Evolutionary conservation across 2,113 vertebrate genomes (phyloP), one percentile per base, ranked within the genome.

Genomic region (Oncorhynchus clarkii): DNA sequence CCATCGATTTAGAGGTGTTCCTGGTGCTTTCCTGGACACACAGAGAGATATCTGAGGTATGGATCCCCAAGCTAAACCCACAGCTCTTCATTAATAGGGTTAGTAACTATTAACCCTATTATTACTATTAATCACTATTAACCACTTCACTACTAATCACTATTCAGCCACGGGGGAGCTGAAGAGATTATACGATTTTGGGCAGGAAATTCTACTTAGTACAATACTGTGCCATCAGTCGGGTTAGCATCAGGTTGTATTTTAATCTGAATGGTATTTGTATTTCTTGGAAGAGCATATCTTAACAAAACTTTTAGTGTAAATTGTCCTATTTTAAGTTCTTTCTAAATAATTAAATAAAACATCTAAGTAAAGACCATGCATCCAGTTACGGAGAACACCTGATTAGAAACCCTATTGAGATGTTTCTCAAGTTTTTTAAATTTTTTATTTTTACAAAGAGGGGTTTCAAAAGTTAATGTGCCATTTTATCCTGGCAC

Each of bases 11-110:
- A 0, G 80, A 85, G 0, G 1, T 92, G 85, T 92, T 80, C 79
- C 48, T 88, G 89, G 92, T 73, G 82, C 83, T 67, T 92, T 90
- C 80, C 75, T 71, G 83, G 84, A 93, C 71, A 91, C 87, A 69
- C 79, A 87, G 57, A 89, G 88, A 91, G 89, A 90, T 79, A 76
- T 77, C 22, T 82, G 89, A 93, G 90, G 93, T 92, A 91, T 86
- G 92, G 90, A 82, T 80, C 69, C 16, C 20, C n/a, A 54, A 22
- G n/a, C 59, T 62, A 62, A 62, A 62, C 59, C 18, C 59, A 62
- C 13, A 62, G n/a, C 2, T 16, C 49, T 62, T 62, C n/a, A 62
- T n/a, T 14, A 20, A 60, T 60, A 60, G 57, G 20, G 34, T 34
- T 34, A 2, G 7, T 7, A 6, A 34, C 34, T 34, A 34, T 34